Base-by-base conservation (phyloP, 2,888 invertebrate genomes). In the Myopa tessellatipennis region DNA sequence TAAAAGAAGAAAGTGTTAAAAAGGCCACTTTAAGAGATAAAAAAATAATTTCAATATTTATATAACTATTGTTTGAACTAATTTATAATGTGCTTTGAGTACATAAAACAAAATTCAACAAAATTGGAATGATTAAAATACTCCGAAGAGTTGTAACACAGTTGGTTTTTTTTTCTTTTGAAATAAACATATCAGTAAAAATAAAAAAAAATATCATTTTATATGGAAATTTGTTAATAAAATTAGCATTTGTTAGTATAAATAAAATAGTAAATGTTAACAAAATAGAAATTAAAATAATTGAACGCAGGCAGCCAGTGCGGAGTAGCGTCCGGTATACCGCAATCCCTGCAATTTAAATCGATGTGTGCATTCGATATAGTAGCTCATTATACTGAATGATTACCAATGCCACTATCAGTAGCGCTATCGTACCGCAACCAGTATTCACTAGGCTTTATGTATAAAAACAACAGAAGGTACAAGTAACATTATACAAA, bases 81-180 rank as follows among this genome's bases (percentile, higher is more conserved):
- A 45, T 55, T 55, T n/a, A 14, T 16, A 55, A 16, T 55, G 5
- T n/a, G 5, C 14, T 55, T 55, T 16, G 10, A 45, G 45, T 45
- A 45, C 45, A 45, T 8, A n/a, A 36, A 36, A 72, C 36, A 16
- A 55, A 58, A 58, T 36, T 8, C 61, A 73, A 73, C 40, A 38
- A 7, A 36, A 40, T 16, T 75, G 74, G 74, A 75, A 75, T 75
- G 69, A 69, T 75, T 60, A 68, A 55, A 75, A 67, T 74, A 55
- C 45, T 45, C 45, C 1, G 45, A 10, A 45, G 40, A 60, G n/a
- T 69, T 58, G 14, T 74, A 74, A 74, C 67, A 74, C 67, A 67
- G 65, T 55, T 45, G 45, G 7, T 45, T 45, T 10, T 45, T 45
- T 10, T 45, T 45, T 45, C 8, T 45, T 10, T 45, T 45, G 45